Conservation (phyloP, 2,113 vertebrate genomes). For the Turdus rufiventris region DNA sequence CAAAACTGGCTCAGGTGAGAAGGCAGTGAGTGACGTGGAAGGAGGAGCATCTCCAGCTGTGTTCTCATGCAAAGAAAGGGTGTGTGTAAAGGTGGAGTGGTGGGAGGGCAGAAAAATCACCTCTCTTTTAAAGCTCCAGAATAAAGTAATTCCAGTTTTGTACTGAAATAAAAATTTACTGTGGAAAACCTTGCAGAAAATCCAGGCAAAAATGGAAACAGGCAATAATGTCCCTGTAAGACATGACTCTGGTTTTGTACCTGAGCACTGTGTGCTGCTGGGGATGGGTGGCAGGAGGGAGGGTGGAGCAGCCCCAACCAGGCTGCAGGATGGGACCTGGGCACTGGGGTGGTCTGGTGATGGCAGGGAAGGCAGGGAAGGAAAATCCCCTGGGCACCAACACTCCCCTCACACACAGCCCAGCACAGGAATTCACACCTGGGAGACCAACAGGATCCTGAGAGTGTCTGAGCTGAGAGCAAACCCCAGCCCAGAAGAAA, state of each 20-base stretch:
- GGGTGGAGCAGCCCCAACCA: neutral
- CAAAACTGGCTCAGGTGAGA: neutral
- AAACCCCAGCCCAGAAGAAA: neutral
- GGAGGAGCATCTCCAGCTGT: neutral
- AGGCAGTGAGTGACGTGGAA: fast-evolving
- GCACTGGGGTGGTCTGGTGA: neutral
- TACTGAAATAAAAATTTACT: neutral
- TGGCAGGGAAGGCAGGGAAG: neutral
- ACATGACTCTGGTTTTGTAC: neutral
- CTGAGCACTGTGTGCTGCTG: no score
- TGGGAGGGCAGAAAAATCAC: neutral
- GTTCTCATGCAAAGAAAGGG: neutral
- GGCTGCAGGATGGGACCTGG: neutral
- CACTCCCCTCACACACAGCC: neutral
- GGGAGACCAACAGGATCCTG: neutral
- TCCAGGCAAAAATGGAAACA: neutral
- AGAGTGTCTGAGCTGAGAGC: neutral
- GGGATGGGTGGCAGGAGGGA: neutral
- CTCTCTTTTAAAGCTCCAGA: neutral
- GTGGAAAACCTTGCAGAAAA: neutral
- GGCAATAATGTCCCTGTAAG: neutral
- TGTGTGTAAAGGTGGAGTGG: neutral
- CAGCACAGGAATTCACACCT: neutral
- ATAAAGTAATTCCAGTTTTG: neutral
- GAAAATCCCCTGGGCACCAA: neutral